Base-by-base conservation (phyloP, 2,888 invertebrate species). In the Drosophila colorata region DNA sequence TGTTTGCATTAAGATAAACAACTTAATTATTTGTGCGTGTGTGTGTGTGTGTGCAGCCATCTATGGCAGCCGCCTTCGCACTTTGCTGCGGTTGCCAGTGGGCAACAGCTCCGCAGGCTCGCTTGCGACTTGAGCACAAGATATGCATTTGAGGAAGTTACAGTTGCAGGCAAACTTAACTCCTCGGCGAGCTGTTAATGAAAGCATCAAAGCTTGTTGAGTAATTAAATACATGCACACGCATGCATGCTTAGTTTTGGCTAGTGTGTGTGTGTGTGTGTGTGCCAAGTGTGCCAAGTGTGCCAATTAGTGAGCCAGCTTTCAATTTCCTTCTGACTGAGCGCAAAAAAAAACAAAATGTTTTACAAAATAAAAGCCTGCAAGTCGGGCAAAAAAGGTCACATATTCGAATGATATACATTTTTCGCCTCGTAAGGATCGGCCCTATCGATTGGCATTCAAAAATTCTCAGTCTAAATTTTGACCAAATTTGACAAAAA, bases 1-100 rank as follows among this genome's bases (percentile, higher is more conserved):
- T 81, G 78, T 78, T 74, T 73, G 80, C 83, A 73, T 79, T 83
- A 83, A 87, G 85, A 87, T 86, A 85, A 86, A 86, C 83, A 86
- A 86, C 85, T 87, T 88, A 86, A 86, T 86, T 85, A 85, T 87
- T 80, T 48, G 40, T 47, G 57, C 20, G 63, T 41, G 35, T 57
- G 59, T 44, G 31, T 41, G 57, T 18, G 44, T 43, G 47, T 41
- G 64, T 38, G 28, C 48, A 33, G 11, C 33, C 4, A 33, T 31
- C 11, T 31, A 4, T 31, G 31, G 31, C 31, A 11, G 31, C 31
- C 16, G 25, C 38, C 23, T 58, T 69, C 58, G 46, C 73, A 72
- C 59, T 66, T 57, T 66, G 33, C 59, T 74, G 78, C 37, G 74
- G 76, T 65, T 77, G 38, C 53, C 52, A 37, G 14, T 31, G 31